phyloP scores from a whole-genome alignment of 2,888 invertebrate genomes.

The Nysson spinosus region DNA sequence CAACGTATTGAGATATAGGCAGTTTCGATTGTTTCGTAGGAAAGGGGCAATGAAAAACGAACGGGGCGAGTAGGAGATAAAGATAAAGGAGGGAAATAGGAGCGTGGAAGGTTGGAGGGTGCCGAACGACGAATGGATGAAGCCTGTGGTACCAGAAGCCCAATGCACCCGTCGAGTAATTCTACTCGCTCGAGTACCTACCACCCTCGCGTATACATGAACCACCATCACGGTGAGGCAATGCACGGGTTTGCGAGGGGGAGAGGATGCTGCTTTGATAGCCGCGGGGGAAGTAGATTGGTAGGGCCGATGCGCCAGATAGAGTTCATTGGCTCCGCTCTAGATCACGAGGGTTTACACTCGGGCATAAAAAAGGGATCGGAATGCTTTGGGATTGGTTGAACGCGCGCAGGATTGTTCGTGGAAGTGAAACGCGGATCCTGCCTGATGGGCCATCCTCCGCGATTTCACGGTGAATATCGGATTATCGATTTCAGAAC shows the following conservation, averaged over 20 bases:
- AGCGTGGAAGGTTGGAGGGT: conserved; percentile 50
- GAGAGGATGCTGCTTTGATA: conserved; percentile 70
- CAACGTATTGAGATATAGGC: too few species aligned
- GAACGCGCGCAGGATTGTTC: conserved; percentile 63
- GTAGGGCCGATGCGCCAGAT: conserved; percentile 70
- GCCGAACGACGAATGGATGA: conserved; percentile 63
- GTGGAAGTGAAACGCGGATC: conserved; percentile 44
- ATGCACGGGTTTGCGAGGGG: conserved; percentile 49
- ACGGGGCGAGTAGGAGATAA: conserved; percentile 12
- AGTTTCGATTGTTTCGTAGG: neutral
- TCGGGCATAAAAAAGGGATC: conserved; percentile 68
- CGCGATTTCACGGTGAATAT: conserved; percentile 52
- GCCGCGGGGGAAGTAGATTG: conserved; percentile 73
- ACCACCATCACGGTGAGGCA: conserved; percentile 35
- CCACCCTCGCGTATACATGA: conserved; percentile 56
- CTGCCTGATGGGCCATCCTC: conserved; percentile 21
- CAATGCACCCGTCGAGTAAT: conserved; percentile 69
- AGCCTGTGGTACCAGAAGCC: conserved; percentile 64
- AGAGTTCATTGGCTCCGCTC: conserved; percentile 71
- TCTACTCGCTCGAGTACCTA: conserved; percentile 71
- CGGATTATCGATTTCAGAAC: conserved; percentile 48
- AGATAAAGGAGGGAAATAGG: neutral
- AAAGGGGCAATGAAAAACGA: conserved; percentile 10
- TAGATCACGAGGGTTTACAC: conserved; percentile 67
- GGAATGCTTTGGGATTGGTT: conserved; percentile 64